Evolutionary conservation across 2,113 vertebrate genomes (phyloP).

Genomic region (Carassius auratus): DNA sequence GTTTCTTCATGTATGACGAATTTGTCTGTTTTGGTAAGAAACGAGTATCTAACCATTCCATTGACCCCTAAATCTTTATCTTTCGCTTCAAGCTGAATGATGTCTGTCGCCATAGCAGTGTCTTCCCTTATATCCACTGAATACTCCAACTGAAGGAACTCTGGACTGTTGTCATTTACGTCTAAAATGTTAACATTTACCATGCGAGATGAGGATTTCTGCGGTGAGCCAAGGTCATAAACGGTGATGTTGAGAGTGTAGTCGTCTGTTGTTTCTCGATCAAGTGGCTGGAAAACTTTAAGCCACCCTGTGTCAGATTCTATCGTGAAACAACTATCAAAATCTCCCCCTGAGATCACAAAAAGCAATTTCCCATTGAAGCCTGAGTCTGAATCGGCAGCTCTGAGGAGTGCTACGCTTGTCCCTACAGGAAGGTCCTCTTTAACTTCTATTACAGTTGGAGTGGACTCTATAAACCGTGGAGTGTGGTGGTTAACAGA

Average conservation of each 20-base stretch:
- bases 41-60: slow-evolving; percentile 77
- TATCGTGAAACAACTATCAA: slow-evolving; percentile 80
- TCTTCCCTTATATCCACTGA: slow-evolving; percentile 81
- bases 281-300: slow-evolving; percentile 79
- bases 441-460: slow-evolving; percentile 73
- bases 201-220: slow-evolving; percentile 78
- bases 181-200: slow-evolving; percentile 78
- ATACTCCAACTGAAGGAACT: slow-evolving; percentile 81
- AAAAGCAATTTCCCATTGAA: slow-evolving; percentile 85
- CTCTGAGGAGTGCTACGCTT: slow-evolving; percentile 71
- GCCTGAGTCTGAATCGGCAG: slow-evolving; percentile 80
- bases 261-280: slow-evolving; percentile 77
- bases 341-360: slow-evolving; percentile 82
- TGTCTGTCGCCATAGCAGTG: slow-evolving; percentile 71
- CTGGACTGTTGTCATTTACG: slow-evolving; percentile 81
- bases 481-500: slow-evolving; percentile 78
- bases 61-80: slow-evolving; percentile 80
- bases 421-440: slow-evolving; percentile 76
- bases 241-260: slow-evolving; percentile 82
- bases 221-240: slow-evolving; percentile 84
- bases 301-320: slow-evolving; percentile 82
- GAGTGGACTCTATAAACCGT: slow-evolving; percentile 72
- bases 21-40: slow-evolving; percentile 81
- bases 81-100: slow-evolving; percentile 83
- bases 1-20: slow-evolving; percentile 78